Evolutionary conservation across 2,888 invertebrate species (phyloP), one percentile per base, ranked within the genome.

Genomic region (Orthosia gracilis): DNA sequence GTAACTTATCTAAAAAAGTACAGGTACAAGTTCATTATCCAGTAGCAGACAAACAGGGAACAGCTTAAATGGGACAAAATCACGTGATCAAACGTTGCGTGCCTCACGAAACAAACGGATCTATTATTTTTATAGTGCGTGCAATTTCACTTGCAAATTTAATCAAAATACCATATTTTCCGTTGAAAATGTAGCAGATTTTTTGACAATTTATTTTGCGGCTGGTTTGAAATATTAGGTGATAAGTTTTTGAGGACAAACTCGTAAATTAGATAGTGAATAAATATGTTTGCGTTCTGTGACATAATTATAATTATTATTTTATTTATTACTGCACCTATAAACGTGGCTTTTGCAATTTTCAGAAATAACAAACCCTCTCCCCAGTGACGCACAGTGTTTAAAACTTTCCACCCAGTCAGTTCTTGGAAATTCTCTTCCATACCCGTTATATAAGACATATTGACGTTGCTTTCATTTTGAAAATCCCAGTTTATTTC

Each of bases 41-140:
- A 47, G n/a, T 55, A 62, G 72, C 57, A 78, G 73, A 73, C n/a
- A 80, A 67, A 78, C 61, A 63, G 26, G 40, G 18, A 52, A 47
- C 59, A 65, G 59, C n/a, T 18, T 26, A 75, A 76, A 80, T 78
- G 47, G 49, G 58, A 59, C 23, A 49, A 45, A 57, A 65, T 79
- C 71, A 75, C 81, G 82, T 80, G 54, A 79, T 59, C 31, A 0
- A 13, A 21, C 17, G 21, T 90, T 69, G 89, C 91, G 89, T 90
- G 90, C 63, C 68, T 70, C 91, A 90, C 87, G 90, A 66, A 80
- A 89, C 82, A 87, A 85, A 86, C 78, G 80, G 80, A 89, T 90
- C 85, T 79, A 76, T 88, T 85, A 87, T 87, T 83, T 85, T 84
- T 77, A 80, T 78, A 76, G 66, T 73, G 78, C 67, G 69, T 76